phyloP scores from a whole-genome alignment of 2,113 vertebrate genomes.

The Spilogale gracilis region DNA sequence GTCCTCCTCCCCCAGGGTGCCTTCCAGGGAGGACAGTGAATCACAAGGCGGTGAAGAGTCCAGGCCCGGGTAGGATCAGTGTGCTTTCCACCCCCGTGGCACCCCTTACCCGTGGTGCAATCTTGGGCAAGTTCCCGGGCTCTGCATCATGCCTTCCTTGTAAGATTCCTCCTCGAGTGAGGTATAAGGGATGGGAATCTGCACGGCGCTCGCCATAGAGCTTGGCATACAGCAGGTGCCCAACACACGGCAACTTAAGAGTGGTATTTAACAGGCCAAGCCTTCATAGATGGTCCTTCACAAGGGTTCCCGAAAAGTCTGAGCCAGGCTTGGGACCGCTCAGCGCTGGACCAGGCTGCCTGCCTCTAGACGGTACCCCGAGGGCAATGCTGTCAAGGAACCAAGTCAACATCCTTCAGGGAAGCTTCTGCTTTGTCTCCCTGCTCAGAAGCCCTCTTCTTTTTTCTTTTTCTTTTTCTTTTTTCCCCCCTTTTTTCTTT shows the following conservation, averaged over 20 bases:
- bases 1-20: neutral
- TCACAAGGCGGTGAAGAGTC: accelerated
- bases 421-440: neutral
- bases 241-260: neutral
- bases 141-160: neutral
- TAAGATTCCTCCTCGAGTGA: accelerated
- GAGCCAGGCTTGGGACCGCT: neutral
- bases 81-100: neutral
- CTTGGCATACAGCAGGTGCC: neutral
- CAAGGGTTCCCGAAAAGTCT: neutral
- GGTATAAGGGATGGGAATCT: neutral
- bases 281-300: neutral
- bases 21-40: neutral
- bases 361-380: neutral
- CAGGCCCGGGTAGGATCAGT: too few relatives aligned
- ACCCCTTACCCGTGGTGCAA: accelerated
- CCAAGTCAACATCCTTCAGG: neutral
- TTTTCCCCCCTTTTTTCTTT: neutral
- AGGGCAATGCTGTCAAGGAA: neutral
- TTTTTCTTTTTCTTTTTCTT: neutral
- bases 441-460: neutral
- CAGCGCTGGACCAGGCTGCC: neutral
- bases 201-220: neutral
- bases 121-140: neutral
- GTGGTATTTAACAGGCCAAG: neutral